These are phyloP conservation scores for Tachypleus tridentatus DNA, from an alignment of 1,140 invertebrate species.

Conservation along the genomic window DNA sequence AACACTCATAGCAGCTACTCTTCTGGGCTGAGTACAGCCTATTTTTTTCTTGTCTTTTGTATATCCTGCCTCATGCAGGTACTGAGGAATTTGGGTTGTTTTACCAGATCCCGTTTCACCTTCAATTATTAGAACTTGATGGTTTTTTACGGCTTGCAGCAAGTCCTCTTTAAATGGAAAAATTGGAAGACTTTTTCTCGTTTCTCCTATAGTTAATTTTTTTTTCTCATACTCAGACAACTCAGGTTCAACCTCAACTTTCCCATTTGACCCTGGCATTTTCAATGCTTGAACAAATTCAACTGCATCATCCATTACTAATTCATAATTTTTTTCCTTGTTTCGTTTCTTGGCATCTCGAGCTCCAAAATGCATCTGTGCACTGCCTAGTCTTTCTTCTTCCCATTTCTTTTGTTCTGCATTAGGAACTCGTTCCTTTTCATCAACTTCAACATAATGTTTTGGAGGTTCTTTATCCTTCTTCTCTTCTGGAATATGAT, in stretches of 20 bases:
- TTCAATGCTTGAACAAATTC: slow-evolving; percentile 91
- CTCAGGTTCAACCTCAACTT: slow-evolving; percentile 37
- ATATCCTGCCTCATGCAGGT: slow-evolving; percentile 70
- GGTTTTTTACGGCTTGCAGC: slow-evolving; percentile 69
- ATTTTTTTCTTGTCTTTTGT: slow-evolving; percentile 56
- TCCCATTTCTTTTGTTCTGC: slow-evolving; percentile 98
- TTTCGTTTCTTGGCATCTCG: slow-evolving; percentile 57
- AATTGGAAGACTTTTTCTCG: slow-evolving; percentile 83
- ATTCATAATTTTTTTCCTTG: slow-evolving; percentile 72
- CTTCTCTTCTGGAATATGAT: slow-evolving; percentile 76
- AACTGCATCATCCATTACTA: slow-evolving; percentile 89
- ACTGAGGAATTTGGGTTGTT: slow-evolving; percentile 98
- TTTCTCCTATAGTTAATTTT: slow-evolving; percentile 78
- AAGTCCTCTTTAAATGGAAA: slow-evolving; percentile 84
- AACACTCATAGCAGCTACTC: slow-evolving; percentile 70
- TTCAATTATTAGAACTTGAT: slow-evolving; percentile 93
- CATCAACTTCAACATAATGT: slow-evolving; percentile 76
- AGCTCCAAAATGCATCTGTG: slow-evolving; percentile 83
- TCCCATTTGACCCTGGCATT: slow-evolving; percentile 57
- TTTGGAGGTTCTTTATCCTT: slow-evolving; percentile 25
- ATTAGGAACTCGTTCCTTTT: slow-evolving; percentile 67
- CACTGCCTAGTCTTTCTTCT: slow-evolving; percentile 90
- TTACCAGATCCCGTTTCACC: slow-evolving; percentile 94
- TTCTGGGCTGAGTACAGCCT: slow-evolving; percentile 63
- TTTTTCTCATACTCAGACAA: slow-evolving; percentile 57